Base-by-base conservation (phyloP, 2,797 vertebrate species). In the Dipus sagitta region DNA sequence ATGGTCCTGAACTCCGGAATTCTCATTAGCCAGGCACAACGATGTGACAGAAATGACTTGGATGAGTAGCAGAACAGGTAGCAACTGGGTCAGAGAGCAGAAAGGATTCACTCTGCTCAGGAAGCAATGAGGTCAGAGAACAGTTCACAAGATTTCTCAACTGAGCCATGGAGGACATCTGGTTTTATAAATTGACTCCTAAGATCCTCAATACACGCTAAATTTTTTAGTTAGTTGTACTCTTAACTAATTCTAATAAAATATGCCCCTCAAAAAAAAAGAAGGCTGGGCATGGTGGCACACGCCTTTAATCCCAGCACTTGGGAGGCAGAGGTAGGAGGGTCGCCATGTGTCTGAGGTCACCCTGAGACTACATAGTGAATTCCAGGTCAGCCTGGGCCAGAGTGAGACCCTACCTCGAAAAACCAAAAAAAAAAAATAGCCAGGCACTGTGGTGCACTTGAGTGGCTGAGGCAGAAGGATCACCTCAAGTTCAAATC, bases 181-280 rank as follows among this genome's bases (percentile, higher is more conserved):
- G 15, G 70, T 71, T 96, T 86, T n/a, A 77, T 79, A 58, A 67
- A 28, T 14, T 67, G 28, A 67, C 26, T 24, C 65, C 91, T 62
- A 91, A 94, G 70, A 67, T 4, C 52, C 52, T 18, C 67, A 11
- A 81, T 84, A 77, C 17, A 67, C 20, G 24, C 38, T 92, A 58
- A 58, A 58, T 38, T 32, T 86, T 64, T 80, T 72, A 80, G 42
- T 88, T 42, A 72, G 76, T 58, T 87, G n/a, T 70, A 85, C 65
- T 88, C 78, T 52, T 79, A 92, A 86, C 52, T 47, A 85, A 79
- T 72, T 92, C 34, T 47, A 75, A 10, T 88, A 74, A 94, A 52
- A 92, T 20, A 72, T 54, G 65, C 38, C 32, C 47, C 47, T 47
- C 47, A 47, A 10, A 47, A 47, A 47, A 47, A 38, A 38, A 38